Percentiles rank a stretch among this genome's conserved stretches.
phyloP scores from a whole-genome alignment of 2,888 invertebrate genomes.

The Crepidodera aurea region DNA sequence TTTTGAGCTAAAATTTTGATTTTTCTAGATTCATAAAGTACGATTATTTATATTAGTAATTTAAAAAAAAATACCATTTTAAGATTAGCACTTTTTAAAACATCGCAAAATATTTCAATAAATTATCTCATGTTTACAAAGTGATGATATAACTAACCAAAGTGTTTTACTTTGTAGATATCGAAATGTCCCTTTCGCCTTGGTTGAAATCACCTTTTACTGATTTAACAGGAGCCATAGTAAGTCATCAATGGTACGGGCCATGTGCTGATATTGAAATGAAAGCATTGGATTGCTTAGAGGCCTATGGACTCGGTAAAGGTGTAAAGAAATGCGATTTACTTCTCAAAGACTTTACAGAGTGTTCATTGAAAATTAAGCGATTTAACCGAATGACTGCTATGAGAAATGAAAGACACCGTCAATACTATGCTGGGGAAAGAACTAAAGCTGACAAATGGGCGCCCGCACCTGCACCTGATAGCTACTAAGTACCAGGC shows the following conservation, averaged over 20 bases:
- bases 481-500: slow-evolving; percentile 65
- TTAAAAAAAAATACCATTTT: no score
- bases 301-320: slow-evolving; percentile 79
- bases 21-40: no score
- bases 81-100: no score
- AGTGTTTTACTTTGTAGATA: slow-evolving; percentile 2
- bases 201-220: slow-evolving; percentile 74
- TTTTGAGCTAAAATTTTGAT: no score
- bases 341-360: slow-evolving; percentile 73
- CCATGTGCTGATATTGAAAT: slow-evolving; percentile 75
- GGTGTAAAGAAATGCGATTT: slow-evolving; percentile 70
- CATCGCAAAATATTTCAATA: no score
- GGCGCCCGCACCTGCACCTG: slow-evolving; percentile 65
- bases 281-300: slow-evolving; percentile 77
- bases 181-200: slow-evolving; percentile 58
- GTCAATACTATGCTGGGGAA: slow-evolving; percentile 69
- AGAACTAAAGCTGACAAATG: slow-evolving; percentile 65
- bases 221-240: slow-evolving; percentile 72
- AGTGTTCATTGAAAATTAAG: slow-evolving; percentile 71
- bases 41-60: no score
- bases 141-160: slow-evolving; percentile 39
- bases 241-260: slow-evolving; percentile 72
- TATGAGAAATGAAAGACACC: slow-evolving; percentile 69
- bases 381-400: slow-evolving; percentile 69
- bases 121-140: no score